Base-by-base conservation (phyloP, 2,797 vertebrate species). In the Uromys caudimaculatus region DNA sequence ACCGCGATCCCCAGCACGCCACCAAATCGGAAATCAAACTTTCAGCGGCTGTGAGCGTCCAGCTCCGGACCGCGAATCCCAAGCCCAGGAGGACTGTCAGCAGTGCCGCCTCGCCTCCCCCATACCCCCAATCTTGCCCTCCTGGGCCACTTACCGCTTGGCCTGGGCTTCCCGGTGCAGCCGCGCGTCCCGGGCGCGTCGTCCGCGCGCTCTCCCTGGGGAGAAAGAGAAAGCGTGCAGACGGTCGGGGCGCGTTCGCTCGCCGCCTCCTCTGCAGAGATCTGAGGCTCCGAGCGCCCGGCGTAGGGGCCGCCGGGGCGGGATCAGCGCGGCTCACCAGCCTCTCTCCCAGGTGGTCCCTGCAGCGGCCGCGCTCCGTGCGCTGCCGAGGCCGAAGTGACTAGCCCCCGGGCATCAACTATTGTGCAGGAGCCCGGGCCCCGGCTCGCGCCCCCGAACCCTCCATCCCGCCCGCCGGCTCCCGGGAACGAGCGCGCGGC, bases 21-120 rank as follows among this genome's bases (percentile, higher is more conserved):
- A 90, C 93, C 85, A 56, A 87, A 91, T 97, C 92, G 94, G 96
- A 98, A 97, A 97, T 96, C 86, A 96, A 98, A 98, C 97, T 98
- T 97, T 95, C 75, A 69, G 77, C 87, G 38, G 16, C 71, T 89
- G 77, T 50, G 0, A 9, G 41, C 16, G 77, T 93, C 52, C 84
- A 1, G 75, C 86, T 71, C 87, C 73, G 9, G n/a, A n/a, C 62
- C 60, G 84, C 89, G 35, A 41, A 71, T 19, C 44, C 32, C 54
- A 19, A 2, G 76, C 75, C 85, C 73, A 13, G 50, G 29, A 12
- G 12, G 10, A 29, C 93, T 90, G 90, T 76, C 84, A 54, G 44
- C 32, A 38, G n/a, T 35, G 85, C 32, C 2, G 84, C 92, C 60
- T 44, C 75, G 38, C 75, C 27, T 52, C 73, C 88, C 1, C 10